These are phyloP conservation scores for Acleris sparsana DNA, from an alignment of 2,888 invertebrate genomes.

Conservation along the genomic window DNA sequence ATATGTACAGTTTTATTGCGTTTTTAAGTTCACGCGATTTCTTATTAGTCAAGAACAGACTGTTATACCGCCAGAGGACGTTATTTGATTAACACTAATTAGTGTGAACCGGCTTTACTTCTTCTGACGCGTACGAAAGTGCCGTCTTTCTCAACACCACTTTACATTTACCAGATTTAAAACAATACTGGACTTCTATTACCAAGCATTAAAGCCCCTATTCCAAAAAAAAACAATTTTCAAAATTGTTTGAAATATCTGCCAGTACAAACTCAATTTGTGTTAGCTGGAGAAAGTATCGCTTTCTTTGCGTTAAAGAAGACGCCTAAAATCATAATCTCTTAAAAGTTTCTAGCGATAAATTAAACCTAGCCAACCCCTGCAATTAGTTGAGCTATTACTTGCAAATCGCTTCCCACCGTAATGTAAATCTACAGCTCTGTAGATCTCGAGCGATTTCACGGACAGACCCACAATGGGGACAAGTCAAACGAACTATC, in stretches of 20 bases:
- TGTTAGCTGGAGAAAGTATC: slow-evolving; percentile 62
- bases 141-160: slow-evolving; percentile 43
- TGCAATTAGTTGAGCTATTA: slow-evolving; percentile 69
- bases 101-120: slow-evolving; percentile 70
- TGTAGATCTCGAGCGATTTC: slow-evolving; percentile 73
- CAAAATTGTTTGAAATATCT: slow-evolving; percentile 40
- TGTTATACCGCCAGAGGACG: slow-evolving; percentile 66
- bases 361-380: slow-evolving; percentile 48
- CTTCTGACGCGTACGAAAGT: slow-evolving; percentile 65
- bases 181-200: slow-evolving; percentile 41
- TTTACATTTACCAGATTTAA: slow-evolving; percentile 28
- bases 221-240: slow-evolving; percentile 20
- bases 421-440: slow-evolving; percentile 62
- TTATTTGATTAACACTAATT: slow-evolving; percentile 83
- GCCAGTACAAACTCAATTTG: slow-evolving; percentile 55
- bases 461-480: slow-evolving; percentile 76
- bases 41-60: slow-evolving; percentile 57
- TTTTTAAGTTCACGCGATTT: slow-evolving; percentile 34
- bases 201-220: slow-evolving; percentile 41
- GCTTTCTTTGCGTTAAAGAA: slow-evolving; percentile 53
- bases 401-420: slow-evolving; percentile 53
- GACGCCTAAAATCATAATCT: slow-evolving; percentile 36
- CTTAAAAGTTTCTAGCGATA: slow-evolving; percentile 16
- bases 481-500: slow-evolving; percentile 76
- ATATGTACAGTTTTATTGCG: slow-evolving; percentile 5